Conservation (phyloP, 1,140 invertebrate genomes). For the Euborellia annulipes region DNA sequence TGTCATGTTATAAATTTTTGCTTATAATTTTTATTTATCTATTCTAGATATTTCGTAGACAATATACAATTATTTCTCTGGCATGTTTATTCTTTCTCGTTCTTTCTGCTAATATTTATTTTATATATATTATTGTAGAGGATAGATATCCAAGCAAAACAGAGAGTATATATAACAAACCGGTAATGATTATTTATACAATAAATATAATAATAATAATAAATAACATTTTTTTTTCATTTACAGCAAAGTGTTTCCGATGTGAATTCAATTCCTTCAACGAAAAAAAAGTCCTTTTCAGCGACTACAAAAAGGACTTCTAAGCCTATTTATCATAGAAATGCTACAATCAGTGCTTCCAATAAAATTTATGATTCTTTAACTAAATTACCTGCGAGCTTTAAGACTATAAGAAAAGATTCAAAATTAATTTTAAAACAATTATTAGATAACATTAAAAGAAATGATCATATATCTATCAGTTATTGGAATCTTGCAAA, state of each 20-base stretch:
- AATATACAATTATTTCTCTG: conserved; percentile 23
- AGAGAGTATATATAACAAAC: conserved; percentile 11
- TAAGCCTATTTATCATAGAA: conserved; percentile 8
- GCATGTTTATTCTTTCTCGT: conserved; percentile 26
- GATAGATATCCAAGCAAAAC: conserved; percentile 20
- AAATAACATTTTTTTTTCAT: too few species aligned
- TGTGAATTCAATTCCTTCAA: too few species aligned
- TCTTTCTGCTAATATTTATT: conserved; percentile 25
- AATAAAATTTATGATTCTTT: too few species aligned
- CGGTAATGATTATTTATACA: too few species aligned
- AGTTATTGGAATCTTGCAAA: conserved; percentile 26
- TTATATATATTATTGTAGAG: conserved; percentile 27
- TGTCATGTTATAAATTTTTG: too few species aligned
- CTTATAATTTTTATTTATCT: too few species aligned
- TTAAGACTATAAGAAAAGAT: too few species aligned
- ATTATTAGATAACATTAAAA: conserved; percentile 20
- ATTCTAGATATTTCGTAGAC: conserved; percentile 29
- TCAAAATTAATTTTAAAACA: conserved; percentile 19
- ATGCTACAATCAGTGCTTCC: conserved; percentile 10
- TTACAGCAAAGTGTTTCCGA: too few species aligned
- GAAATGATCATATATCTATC: conserved; percentile 18
- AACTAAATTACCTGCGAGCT: too few species aligned
- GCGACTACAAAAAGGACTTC: too few species aligned
- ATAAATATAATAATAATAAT: too few species aligned
- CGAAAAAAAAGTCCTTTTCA: conserved; percentile 15